Conservation (phyloP, 2,888 invertebrate genomes). For the Bombyx huttoni region DNA sequence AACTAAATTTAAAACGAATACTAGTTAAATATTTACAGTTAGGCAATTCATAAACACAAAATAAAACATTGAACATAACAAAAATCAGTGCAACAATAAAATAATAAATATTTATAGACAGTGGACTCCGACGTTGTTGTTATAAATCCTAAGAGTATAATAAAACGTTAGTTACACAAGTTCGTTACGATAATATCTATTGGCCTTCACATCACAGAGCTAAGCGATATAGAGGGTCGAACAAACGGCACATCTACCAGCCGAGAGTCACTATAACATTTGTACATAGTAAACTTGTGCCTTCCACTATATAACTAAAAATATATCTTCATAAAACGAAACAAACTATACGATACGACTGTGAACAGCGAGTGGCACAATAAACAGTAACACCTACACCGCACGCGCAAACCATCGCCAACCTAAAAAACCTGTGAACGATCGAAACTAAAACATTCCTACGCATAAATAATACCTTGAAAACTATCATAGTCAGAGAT, state of each 20-base stretch:
- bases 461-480: constrained; percentile 19
- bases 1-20: constrained; percentile 58
- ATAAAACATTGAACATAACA: constrained; percentile 69
- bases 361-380: constrained; percentile 3
- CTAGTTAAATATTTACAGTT: constrained; percentile 62
- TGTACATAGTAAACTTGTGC: not conserved
- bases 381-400: constrained; percentile 14
- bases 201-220: constrained; percentile 70
- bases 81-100: constrained; percentile 70
- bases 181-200: constrained; percentile 68
- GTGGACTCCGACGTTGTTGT: constrained; percentile 66
- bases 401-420: constrained; percentile 17
- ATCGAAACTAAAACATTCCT: constrained; percentile 21
- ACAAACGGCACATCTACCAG: constrained; percentile 18
- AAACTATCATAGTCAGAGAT: constrained; percentile 23
- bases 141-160: constrained; percentile 55
- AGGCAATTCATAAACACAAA: constrained; percentile 60
- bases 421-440: constrained; percentile 13
- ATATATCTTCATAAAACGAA: constrained; percentile 12
- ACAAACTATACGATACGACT: constrained; percentile 8
- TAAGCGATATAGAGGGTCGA: constrained; percentile 48
- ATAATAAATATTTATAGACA: constrained; percentile 64
- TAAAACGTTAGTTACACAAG: constrained; percentile 62
- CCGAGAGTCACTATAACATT: constrained; percentile 9
- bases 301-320: constrained; percentile 9